These are phyloP conservation scores for Pomatostomus ruficeps DNA, from an alignment of 2,113 vertebrate species.

Conservation along the genomic window DNA sequence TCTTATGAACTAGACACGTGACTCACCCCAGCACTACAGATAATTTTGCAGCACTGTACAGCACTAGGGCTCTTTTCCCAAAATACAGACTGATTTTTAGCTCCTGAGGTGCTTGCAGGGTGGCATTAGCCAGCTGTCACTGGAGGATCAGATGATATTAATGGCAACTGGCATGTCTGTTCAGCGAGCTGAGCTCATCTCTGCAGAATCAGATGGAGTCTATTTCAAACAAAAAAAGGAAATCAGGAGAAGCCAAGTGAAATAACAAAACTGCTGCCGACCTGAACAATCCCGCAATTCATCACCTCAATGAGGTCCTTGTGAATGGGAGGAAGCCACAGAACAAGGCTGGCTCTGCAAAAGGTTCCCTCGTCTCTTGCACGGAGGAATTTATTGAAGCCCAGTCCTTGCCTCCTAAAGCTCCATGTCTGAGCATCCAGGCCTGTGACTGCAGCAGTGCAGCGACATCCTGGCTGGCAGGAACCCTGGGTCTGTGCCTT, in stretches of 20 bases:
- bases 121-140: conserved; percentile 24
- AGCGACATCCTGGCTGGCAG: not conserved
- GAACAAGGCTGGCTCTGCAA: not conserved
- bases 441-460: not conserved
- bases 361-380: not conserved
- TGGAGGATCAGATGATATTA: conserved; percentile 10
- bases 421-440: not conserved
- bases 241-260: not conserved
- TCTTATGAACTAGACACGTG: accelerated
- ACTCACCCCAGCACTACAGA: not conserved
- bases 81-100: not conserved
- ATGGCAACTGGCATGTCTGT: not conserved
- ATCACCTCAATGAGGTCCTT: not conserved
- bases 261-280: not conserved
- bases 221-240: not conserved
- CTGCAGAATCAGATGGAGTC: not conserved
- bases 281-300: not conserved
- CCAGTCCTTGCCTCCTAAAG: not conserved
- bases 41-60: not conserved
- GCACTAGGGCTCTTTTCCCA: not conserved
- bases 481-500: not conserved
- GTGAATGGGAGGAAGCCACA: not conserved
- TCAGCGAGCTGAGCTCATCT: not conserved
- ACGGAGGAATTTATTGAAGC: not conserved
- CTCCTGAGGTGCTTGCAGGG: not conserved